Percentiles rank a stretch among this genome's conserved stretches.
Evolutionary conservation across 2,113 vertebrate genomes (phyloP).

Genomic region (Bubo scandiacus): DNA sequence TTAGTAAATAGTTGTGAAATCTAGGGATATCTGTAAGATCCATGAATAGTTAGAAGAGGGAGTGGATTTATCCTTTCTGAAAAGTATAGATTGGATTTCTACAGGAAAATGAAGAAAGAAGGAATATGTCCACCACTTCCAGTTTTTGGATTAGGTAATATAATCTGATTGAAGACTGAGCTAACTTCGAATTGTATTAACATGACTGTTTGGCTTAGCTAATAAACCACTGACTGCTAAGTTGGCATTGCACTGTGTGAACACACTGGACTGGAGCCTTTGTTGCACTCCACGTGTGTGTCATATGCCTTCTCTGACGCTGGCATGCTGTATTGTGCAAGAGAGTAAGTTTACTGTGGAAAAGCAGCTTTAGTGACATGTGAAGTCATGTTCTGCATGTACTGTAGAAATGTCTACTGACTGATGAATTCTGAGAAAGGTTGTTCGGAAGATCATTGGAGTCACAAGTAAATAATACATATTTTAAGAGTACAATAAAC

Average conservation of each 20-base stretch:
- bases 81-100: background rate
- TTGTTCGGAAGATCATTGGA: background rate
- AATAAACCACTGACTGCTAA: background rate
- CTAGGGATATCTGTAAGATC: background rate
- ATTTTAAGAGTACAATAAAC: background rate
- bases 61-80: background rate
- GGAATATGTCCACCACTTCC: background rate
- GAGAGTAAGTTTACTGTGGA: background rate
- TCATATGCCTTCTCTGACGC: background rate
- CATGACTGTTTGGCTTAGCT: background rate
- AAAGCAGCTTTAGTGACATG: background rate
- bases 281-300: rapidly evolving
- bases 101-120: background rate
- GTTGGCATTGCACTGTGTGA: too few species aligned
- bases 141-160: background rate
- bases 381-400: background rate
- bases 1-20: background rate
- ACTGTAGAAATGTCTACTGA: background rate
- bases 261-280: background rate
- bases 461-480: background rate
- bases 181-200: background rate
- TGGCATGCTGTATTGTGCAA: background rate
- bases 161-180: background rate
- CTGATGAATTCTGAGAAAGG: background rate
- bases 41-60: background rate